phyloP scores from a whole-genome alignment of 1,140 invertebrate species.

The Sycobia sp. region DNA sequence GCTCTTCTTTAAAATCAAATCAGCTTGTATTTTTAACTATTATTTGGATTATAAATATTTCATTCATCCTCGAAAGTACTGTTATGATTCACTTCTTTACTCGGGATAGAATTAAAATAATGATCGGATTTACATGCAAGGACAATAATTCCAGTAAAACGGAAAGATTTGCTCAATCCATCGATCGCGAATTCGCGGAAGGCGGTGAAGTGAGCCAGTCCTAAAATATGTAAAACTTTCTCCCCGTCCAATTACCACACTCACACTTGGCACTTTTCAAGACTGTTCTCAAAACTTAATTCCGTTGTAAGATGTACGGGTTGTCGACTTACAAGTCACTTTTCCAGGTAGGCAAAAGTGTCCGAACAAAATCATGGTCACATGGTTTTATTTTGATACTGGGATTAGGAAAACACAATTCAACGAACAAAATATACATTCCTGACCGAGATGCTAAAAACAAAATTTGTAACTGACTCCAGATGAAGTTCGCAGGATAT shows the following conservation, averaged over 20 bases:
- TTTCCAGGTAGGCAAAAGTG: constrained; percentile 24
- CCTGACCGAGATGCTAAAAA: not conserved
- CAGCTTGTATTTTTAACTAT: too few species aligned
- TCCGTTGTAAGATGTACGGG: not conserved
- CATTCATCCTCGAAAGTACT: too few species aligned
- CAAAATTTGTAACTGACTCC: not conserved
- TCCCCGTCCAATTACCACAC: not conserved
- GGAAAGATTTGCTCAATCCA: too few species aligned
- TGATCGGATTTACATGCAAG: too few species aligned
- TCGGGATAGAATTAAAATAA: too few species aligned
- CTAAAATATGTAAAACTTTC: not conserved
- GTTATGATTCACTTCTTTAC: too few species aligned
- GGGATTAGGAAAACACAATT: not conserved
- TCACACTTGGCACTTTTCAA: constrained; percentile 12
- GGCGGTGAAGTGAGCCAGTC: not conserved
- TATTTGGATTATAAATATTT: too few species aligned
- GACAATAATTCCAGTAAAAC: too few species aligned
- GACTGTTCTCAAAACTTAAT: not conserved
- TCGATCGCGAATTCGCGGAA: too few species aligned
- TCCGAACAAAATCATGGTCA: not conserved
- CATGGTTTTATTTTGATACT: constrained; percentile 1
- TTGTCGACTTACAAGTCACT: constrained; percentile 19
- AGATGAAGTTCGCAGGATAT: not conserved
- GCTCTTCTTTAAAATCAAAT: too few species aligned
- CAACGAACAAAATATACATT: constrained; percentile 1